Evolutionary conservation across 2,888 invertebrate genomes (phyloP).

Genomic region (Gari tellinella): DNA sequence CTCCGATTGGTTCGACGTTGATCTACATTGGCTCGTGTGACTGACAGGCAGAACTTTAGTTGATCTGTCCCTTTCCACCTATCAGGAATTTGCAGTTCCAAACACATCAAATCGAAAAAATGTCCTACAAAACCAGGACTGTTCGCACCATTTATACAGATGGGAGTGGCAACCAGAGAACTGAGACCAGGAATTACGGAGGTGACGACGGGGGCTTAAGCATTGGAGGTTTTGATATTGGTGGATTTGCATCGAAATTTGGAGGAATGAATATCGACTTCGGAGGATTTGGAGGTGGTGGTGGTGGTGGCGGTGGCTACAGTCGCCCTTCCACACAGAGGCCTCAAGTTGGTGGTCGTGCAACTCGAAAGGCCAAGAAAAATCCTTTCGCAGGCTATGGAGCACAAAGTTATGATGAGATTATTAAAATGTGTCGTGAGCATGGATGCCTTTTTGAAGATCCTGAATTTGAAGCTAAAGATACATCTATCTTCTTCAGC

Average conservation of each 20-base stretch:
- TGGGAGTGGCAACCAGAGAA: slow-evolving; percentile 67
- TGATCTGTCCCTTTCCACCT: no score
- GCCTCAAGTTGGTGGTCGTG: slow-evolving; percentile 55
- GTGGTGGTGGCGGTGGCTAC: neutral
- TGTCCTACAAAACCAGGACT: slow-evolving; percentile 57
- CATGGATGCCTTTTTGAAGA: slow-evolving; percentile 94
- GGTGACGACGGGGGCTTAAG: slow-evolving; percentile 66
- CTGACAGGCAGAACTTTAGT: no score
- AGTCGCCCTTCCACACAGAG: slow-evolving; percentile 40
- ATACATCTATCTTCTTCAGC: slow-evolving; percentile 94
- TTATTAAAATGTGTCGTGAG: slow-evolving; percentile 89
- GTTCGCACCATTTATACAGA: slow-evolving; percentile 72
- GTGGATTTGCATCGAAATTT: slow-evolving; percentile 59
- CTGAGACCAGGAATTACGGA: slow-evolving; percentile 71
- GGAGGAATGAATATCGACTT: slow-evolving; percentile 41
- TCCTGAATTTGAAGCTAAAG: slow-evolving; percentile 93
- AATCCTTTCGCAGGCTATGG: slow-evolving; percentile 71
- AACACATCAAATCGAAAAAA: neutral
- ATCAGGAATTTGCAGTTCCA: no score
- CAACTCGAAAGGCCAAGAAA: slow-evolving; percentile 62
- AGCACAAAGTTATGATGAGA: slow-evolving; percentile 95
- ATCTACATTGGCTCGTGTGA: no score
- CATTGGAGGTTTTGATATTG: slow-evolving; percentile 46
- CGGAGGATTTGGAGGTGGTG: slow-evolving; percentile 31
- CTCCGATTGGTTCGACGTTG: no score